Evolutionary conservation across 2,113 vertebrate genomes (phyloP), one percentile per base, ranked within the genome.

Genomic region (Rhabdomys dilectus): DNA sequence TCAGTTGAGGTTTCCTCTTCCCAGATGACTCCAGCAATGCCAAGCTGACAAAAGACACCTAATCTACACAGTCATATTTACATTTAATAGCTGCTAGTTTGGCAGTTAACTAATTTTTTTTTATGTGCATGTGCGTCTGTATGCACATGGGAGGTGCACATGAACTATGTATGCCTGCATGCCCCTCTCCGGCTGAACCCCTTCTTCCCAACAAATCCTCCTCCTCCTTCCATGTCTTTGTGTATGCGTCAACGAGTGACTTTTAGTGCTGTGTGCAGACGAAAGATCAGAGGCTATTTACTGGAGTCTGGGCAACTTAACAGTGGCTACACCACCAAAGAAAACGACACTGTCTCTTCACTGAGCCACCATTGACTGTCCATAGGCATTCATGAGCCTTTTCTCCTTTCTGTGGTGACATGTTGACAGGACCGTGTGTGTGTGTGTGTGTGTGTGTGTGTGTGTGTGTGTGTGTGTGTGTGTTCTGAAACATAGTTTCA

Each of bases 51-150:
- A 26, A 60, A 39, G 36, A 16, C 80, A 39, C 11, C 53, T 58
- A 60, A 60, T 1, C 3, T 0, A 6, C 80, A n/a, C 34, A 56
- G 4, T 36, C 11, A 81, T 11, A 29, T n/a, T 12, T 84, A 93
- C 24, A 75, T 26, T 45, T 80, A 53, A 82, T 36, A 34, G 60
- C 60, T 48, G 89, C n/a, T 88, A 72, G 91, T 64, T 80, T 78
- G 89, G 72, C 86, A 81, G 60, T 58, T 88, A 88, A 64, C 76
- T 26, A 45, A 85, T 75, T 75, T 84, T 75, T 75, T 84, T 60
- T 21, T 42, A 9, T 45, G 4, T 53, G 77, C 48, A 11, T 4
- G 48, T 11, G 77, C 48, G 36, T 80, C n/a, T n/a, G 11, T 70
- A 64, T 34, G 58, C 39, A 45, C n/a, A 19, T 34, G 60, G 39